These are phyloP conservation scores for Larimichthys polyactis DNA, from an alignment of 2,113 vertebrate genomes.

Conservation along the genomic window DNA sequence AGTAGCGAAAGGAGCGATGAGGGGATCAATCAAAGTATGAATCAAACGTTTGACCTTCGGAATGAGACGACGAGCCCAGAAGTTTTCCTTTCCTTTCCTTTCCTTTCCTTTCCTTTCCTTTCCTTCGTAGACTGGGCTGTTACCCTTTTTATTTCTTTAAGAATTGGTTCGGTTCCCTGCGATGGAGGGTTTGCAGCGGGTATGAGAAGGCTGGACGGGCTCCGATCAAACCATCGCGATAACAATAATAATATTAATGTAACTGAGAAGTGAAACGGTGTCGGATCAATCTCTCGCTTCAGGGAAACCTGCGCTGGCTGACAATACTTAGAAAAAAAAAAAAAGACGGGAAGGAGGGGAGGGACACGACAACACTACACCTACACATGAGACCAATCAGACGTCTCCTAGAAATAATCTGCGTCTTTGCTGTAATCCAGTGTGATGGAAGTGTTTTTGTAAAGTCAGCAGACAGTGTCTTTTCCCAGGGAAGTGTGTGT, in stretches of 20 bases:
- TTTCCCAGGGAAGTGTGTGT: conserved; percentile 26
- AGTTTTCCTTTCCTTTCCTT: background rate
- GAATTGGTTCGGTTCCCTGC: conserved; percentile 23
- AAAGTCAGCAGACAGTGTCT: background rate
- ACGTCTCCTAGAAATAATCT: background rate
- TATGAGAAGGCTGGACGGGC: conserved; percentile 55
- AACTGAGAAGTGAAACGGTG: background rate
- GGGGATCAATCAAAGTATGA: conserved; percentile 43
- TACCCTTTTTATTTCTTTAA: background rate
- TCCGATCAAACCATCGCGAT: background rate
- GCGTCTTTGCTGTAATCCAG: conserved; percentile 5
- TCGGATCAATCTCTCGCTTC: conserved; percentile 22
- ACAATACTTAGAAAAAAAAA: conserved; percentile 18
- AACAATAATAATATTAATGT: background rate
- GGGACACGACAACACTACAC: background rate
- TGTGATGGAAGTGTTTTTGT: conserved; percentile 4
- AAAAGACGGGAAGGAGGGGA: conserved; percentile 25
- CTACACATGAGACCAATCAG: background rate
- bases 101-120: background rate
- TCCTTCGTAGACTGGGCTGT: background rate
- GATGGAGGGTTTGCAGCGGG: conserved; percentile 59
- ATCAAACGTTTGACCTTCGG: conserved; percentile 23
- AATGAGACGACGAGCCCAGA: conserved; percentile 18
- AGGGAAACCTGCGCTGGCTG: conserved; percentile 65
- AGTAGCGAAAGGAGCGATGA: conserved; percentile 41